phyloP scores from a whole-genome alignment of 2,888 invertebrate genomes.

The Hypena proboscidalis region DNA sequence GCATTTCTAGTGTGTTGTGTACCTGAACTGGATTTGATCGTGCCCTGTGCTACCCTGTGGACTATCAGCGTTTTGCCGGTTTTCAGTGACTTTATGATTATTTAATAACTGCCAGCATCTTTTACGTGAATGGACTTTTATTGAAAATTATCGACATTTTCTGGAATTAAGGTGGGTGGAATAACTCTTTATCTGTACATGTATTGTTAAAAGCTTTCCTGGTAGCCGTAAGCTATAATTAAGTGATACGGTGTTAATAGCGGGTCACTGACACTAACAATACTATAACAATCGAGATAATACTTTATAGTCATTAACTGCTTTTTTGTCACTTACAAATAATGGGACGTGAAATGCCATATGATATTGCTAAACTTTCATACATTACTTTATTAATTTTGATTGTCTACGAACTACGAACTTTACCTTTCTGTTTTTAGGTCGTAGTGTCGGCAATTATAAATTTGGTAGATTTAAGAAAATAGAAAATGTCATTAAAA shows the following conservation, averaged over 20 bases:
- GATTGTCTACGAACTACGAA: no score
- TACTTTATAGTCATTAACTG: conserved; percentile 10
- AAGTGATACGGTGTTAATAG: conserved; percentile 17
- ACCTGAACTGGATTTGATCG: conserved; percentile 71
- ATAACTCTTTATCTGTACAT: conserved; percentile 35
- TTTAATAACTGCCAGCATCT: conserved; percentile 48
- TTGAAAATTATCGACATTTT: conserved; percentile 52
- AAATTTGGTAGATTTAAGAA: no score
- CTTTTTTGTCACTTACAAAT: conserved; percentile 5
- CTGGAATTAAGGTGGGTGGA: conserved; percentile 65
- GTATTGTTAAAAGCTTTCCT: conserved; percentile 19
- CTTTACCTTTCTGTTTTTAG: no score
- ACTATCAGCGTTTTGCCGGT: conserved; percentile 38
- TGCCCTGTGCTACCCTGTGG: conserved; percentile 59
- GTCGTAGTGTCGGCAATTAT: no score
- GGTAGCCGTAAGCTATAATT: conserved; percentile 26
- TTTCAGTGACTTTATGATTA: conserved; percentile 53
- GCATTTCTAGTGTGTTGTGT: conserved; percentile 63
- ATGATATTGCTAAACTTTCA: no score
- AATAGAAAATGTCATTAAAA: no score
- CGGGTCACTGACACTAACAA: conserved; percentile 11
- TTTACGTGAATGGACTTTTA: conserved; percentile 60
- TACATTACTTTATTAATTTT: no score
- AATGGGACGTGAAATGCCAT: not conserved
- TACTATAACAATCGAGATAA: conserved; percentile 5